Evolutionary conservation across 2,797 vertebrate species (phyloP), one percentile per base, ranked within the genome.

Genomic region (Pachyuromys duprasi): DNA sequence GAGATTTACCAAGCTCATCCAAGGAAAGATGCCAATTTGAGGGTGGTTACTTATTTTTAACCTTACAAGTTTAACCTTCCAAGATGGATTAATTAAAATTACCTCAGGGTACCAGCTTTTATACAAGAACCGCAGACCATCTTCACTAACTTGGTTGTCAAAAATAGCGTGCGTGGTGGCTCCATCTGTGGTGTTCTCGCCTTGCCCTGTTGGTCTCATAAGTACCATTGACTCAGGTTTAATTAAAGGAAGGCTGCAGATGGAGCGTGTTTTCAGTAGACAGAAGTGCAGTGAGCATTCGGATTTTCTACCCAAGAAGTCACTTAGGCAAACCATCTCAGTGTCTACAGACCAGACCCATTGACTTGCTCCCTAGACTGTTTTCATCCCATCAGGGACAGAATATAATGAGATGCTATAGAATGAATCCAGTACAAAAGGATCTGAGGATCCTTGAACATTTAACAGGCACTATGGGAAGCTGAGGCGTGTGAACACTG

Each of bases 51-150:
- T 91, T 92, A 69, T 90, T 93, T 96, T 89, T 89, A 94, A 86
- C 89, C 80, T 90, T 92, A 22, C 70, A 70, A 87, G 36, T 74
- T 36, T 69, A 86, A 86, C 83, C 83, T 86, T 69, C 83, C 63
- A 72, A 94, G 53, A 75, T 94, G n/a, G 93, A 87, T 94, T 67
- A 94, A 90, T 95, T 86, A 90, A 91, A 82, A 62, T 95, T 93
- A 57, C 67, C 45, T 67, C 22, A 28, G 84, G 65, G 36, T 31
- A 60, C 83, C n/a, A 36, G 63, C 45, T 93, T 11, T 91, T 55
- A 20, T 20, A 65, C 26, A 78, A 94, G 89, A 90, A 53, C 70
- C 22, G 20, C 15, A 9, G 20, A 42, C 20, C 49, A 12, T 92
- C 91, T 90, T 91, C 69, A 9, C 90, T 72, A 57, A 86, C 42